A percentile compares a stretch with the other conserved stretches of the same genome.
These are phyloP conservation scores for Drosophila parvula DNA, from an alignment of 1,140 invertebrate genomes.

Conservation along the genomic window DNA sequence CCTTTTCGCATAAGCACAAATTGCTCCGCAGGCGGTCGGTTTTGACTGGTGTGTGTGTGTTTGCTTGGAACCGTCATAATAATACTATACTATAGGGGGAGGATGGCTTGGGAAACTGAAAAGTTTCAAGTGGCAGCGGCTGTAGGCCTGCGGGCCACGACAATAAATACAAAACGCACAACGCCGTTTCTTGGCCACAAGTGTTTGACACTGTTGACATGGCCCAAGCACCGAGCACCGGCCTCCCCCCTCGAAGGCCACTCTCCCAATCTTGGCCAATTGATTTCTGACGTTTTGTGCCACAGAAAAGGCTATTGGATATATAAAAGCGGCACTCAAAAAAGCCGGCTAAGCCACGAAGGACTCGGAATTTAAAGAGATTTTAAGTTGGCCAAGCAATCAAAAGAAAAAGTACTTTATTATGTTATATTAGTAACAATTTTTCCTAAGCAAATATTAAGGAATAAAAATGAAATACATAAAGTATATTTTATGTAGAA, in stretches of 20 bases:
- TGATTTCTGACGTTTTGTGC: conserved; percentile 43
- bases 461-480: not conserved
- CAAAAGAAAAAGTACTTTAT: not conserved
- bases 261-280: conserved; percentile 14
- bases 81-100: conserved; percentile 17
- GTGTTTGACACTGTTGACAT: conserved; percentile 66
- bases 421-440: accelerated
- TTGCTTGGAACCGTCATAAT: conserved; percentile 25
- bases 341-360: not conserved
- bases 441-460: not conserved
- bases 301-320: conserved; percentile 29
- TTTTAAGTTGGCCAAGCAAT: not conserved
- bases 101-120: conserved; percentile 16
- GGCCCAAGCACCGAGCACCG: conserved; percentile 1
- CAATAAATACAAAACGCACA: conserved; percentile 47
- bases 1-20: conserved; percentile 40
- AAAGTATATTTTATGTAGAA: not conserved
- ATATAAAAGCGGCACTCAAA: conserved; percentile 11
- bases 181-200: conserved; percentile 58
- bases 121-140: conserved; percentile 64
- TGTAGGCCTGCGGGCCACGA: conserved; percentile 32
- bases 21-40: conserved; percentile 27
- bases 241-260: conserved; percentile 5
- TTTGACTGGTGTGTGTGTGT: conserved; percentile 18
- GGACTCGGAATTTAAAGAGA: not conserved